Evolutionary conservation across 2,113 vertebrate genomes (phyloP), one percentile per base, ranked within the genome.

Genomic region (Podarcis raffonei): DNA sequence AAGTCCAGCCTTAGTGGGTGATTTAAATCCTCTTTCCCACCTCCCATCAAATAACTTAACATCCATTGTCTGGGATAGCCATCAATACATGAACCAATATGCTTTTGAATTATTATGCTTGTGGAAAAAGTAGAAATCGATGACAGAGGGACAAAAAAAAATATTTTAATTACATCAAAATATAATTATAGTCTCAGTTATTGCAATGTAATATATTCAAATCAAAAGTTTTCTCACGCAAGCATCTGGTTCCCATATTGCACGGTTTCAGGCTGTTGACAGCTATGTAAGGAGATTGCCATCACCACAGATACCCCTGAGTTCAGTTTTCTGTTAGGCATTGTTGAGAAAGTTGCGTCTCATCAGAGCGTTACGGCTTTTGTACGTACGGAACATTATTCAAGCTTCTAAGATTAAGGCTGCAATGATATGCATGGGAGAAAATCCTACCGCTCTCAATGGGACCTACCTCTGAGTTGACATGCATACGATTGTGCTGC

Each of bases 81-180:
- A 78, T 84, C 78, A 91, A 81, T 42, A 93, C 94, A 0, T 0
- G 0, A 88, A 92, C 91, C 91, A 93, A 84, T 72, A 53, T 5
- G 0, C 9, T 89, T 91, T 91, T 92, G 89, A 95, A 92, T 94
- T 90, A 94, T 87, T 39, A 77, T 84, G 89, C 88, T 22, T 91
- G 95, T 71, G 37, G 90, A 59, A 80, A 85, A 90, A 87, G 92
- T 90, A 86, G 88, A 94, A 93, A 92, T 92, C 94, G 91, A 94
- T 90, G 93, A 92, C 87, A 92, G 66, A 95, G 88, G 16, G 7
- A 71, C 89, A 89, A 78, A 96, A 94, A 90, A 95, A 92, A 82
- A 92, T 93, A 76, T 90, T 95, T 88, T 87, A 82, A 92, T 95
- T 84, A 75, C 20, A 82, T 32, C 6, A 65, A 75, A 93, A 62